phyloP scores from a whole-genome alignment of 2,797 vertebrate genomes.

The Hippoglossus hippoglossus region DNA sequence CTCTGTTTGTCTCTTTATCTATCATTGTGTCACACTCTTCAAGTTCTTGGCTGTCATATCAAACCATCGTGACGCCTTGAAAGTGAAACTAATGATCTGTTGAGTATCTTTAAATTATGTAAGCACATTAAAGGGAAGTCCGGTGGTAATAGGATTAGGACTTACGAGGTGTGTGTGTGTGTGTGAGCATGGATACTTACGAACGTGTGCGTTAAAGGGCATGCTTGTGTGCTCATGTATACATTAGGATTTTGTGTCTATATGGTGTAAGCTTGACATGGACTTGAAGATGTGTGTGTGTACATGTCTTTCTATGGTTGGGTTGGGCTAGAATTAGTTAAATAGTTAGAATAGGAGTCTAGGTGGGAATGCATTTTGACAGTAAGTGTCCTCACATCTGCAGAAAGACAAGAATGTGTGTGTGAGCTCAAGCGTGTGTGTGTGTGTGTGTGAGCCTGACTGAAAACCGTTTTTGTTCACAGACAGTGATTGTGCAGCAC shows the following conservation, averaged over 20 bases:
- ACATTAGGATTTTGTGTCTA: background rate
- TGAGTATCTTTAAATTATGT: slow-evolving; percentile 56
- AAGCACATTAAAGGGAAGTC: slow-evolving; percentile 59
- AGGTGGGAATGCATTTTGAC: too few relatives aligned
- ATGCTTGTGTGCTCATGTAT: slow-evolving; percentile 7
- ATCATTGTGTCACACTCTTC: slow-evolving; percentile 36
- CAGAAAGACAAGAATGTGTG: background rate
- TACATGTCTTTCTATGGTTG: too few relatives aligned
- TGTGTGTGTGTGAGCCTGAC: slow-evolving; percentile 19
- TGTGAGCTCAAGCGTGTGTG: slow-evolving; percentile 12
- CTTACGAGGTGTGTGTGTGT: slow-evolving; percentile 9
- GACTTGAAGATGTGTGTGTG: too few relatives aligned
- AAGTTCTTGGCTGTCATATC: slow-evolving; percentile 25
- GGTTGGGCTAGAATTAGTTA: too few relatives aligned
- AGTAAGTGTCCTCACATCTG: too few relatives aligned
- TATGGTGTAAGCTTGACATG: slow-evolving; percentile 1
- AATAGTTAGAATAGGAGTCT: too few relatives aligned
- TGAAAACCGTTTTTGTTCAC: slow-evolving; percentile 58
- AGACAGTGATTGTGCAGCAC: slow-evolving; percentile 58
- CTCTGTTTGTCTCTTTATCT: slow-evolving; percentile 46
- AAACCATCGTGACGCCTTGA: slow-evolving; percentile 24
- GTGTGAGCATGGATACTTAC: background rate
- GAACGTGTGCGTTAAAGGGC: background rate
- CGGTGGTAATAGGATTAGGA: slow-evolving; percentile 47
- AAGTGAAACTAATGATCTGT: slow-evolving; percentile 44